phyloP scores from a whole-genome alignment of 2,113 vertebrate genomes.

The Hyperopisus bebe region DNA sequence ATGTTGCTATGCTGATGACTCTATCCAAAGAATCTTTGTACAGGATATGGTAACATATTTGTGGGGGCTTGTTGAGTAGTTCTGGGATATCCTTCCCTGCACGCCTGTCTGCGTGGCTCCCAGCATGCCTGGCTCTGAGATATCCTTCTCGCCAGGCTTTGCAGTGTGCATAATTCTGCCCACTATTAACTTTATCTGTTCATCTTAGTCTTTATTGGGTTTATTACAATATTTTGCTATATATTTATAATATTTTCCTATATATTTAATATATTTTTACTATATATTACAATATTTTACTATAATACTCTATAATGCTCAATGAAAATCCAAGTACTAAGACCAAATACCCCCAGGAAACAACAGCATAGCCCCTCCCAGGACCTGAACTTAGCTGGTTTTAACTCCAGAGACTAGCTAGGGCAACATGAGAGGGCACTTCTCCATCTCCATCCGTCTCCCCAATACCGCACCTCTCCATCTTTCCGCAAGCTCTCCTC shows the following conservation, averaged over 20 bases:
- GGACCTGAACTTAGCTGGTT: neutral
- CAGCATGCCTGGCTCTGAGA: neutral
- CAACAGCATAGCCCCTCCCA: neutral
- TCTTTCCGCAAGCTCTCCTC: slow-evolving; percentile 58
- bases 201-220: neutral
- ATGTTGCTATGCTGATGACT: neutral
- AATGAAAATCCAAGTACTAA: neutral
- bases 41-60: neutral
- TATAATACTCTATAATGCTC: neutral
- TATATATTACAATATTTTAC: neutral
- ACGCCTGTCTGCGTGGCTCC: too few species aligned
- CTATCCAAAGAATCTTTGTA: neutral
- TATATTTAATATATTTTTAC: too few species aligned
- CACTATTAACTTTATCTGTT: neutral
- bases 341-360: neutral
- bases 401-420: neutral
- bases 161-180: neutral
- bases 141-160: neutral
- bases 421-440: neutral
- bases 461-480: slow-evolving; percentile 58
- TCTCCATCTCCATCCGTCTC: neutral
- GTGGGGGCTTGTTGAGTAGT: neutral
- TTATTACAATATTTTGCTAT: neutral
- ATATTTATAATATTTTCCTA: too few species aligned
- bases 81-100: neutral